A percentile compares a stretch with the other conserved stretches of the same genome.
phyloP scores from a whole-genome alignment of 2,113 vertebrate genomes.

The Diadophis punctatus region DNA sequence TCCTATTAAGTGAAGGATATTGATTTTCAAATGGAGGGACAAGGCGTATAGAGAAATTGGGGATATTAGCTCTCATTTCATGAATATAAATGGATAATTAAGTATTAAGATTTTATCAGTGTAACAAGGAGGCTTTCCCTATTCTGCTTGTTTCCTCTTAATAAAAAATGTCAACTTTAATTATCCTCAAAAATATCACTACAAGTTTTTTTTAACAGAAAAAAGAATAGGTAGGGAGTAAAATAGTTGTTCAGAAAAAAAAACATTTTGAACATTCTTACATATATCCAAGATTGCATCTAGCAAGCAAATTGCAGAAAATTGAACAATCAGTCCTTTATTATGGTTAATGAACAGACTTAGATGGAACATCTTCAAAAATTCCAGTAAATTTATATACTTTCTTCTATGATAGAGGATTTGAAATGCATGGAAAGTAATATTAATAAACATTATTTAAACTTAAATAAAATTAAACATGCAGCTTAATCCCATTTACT shows the following conservation, averaged over 20 bases:
- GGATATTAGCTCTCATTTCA: background rate
- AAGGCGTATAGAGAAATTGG: background rate
- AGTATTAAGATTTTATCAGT: background rate
- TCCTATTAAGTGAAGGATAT: background rate
- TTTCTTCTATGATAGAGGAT: background rate
- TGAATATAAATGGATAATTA: background rate
- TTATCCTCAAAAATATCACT: background rate
- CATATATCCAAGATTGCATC: background rate
- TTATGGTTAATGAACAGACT: background rate
- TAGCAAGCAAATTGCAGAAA: background rate
- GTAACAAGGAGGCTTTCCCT: background rate
- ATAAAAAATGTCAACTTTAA: background rate
- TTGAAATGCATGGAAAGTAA: background rate
- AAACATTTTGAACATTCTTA: background rate
- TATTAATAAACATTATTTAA: background rate
- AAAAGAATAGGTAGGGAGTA: background rate
- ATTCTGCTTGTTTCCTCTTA: background rate
- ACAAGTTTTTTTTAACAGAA: background rate
- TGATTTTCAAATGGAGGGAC: background rate
- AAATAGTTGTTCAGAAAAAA: background rate
- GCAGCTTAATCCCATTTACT: background rate
- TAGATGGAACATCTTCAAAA: background rate
- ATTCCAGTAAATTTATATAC: background rate
- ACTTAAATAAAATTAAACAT: background rate
- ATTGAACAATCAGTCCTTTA: background rate